Percentiles rank a stretch among this genome's conserved stretches.
These are phyloP conservation scores for Malachius bipustulatus DNA, from an alignment of 2,888 invertebrate species.

Conservation along the genomic window DNA sequence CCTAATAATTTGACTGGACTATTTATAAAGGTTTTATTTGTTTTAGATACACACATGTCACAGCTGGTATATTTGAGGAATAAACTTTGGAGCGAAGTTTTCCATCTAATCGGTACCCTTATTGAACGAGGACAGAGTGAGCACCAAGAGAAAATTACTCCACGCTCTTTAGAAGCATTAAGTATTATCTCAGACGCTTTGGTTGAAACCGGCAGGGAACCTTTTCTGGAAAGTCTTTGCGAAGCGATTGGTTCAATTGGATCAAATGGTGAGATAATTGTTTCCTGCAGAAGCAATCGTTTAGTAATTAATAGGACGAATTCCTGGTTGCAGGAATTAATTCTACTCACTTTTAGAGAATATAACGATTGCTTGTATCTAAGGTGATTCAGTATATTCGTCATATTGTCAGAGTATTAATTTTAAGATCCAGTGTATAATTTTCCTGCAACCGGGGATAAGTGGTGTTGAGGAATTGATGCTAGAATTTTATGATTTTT, in stretches of 20 bases:
- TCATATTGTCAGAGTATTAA: too few species aligned
- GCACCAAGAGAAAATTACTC: constrained; percentile 13
- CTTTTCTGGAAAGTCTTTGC: constrained; percentile 31
- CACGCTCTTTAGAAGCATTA: constrained; percentile 20
- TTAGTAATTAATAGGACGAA: too few species aligned
- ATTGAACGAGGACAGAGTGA: constrained; percentile 21
- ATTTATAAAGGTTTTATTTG: neutral
- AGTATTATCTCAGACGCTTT: constrained; percentile 22
- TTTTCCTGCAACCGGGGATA: too few species aligned
- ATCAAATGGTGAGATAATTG: constrained; percentile 29
- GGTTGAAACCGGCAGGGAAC: constrained; percentile 21
- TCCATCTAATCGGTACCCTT: constrained; percentile 36
- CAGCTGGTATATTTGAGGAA: constrained; percentile 39
- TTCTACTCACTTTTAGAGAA: too few species aligned
- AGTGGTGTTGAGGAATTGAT: too few species aligned
- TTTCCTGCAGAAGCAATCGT: too few species aligned
- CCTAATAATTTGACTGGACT: neutral
- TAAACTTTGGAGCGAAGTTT: constrained; percentile 39
- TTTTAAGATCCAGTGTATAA: too few species aligned
- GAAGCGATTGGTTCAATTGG: constrained; percentile 29
- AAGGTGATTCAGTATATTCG: too few species aligned
- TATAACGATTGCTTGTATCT: too few species aligned
- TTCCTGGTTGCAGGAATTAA: too few species aligned
- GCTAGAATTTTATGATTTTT: too few species aligned
- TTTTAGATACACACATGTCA: constrained; percentile 30